Conservation (phyloP, 2,113 vertebrate genomes). For the Empidonax traillii region DNA sequence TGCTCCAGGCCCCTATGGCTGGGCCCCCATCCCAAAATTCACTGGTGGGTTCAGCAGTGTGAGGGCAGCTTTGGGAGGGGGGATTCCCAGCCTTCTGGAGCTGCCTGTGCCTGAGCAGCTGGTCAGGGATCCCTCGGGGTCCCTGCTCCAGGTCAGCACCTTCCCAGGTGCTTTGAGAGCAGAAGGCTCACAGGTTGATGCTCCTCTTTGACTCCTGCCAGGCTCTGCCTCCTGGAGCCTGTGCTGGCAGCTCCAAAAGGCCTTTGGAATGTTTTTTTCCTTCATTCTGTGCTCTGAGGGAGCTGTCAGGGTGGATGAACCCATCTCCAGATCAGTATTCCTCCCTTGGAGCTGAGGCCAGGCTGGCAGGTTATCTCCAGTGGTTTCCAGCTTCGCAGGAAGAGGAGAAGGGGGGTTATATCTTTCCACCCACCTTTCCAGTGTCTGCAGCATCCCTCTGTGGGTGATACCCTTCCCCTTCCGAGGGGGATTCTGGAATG, state of each 20-base stretch:
- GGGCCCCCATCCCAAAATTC: no score
- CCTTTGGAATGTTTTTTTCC: not conserved
- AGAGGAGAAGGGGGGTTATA: not conserved
- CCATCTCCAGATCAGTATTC: not conserved
- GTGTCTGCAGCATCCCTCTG: not conserved
- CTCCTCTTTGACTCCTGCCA: not conserved
- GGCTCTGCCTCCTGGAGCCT: not conserved
- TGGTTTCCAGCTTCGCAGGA: not conserved
- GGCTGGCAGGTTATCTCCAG: not conserved
- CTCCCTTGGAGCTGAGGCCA: not conserved
- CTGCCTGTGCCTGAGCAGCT: not conserved
- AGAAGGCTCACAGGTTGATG: not conserved
- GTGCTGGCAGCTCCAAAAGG: not conserved
- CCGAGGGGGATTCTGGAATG: not conserved
- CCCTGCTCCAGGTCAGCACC: not conserved
- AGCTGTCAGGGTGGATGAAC: not conserved
- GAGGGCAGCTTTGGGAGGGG: not conserved
- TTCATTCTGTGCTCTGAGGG: rapidly evolving
- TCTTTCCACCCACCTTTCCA: not conserved
- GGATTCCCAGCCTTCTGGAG: not conserved
- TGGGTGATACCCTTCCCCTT: not conserved
- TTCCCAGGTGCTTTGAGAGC: not conserved
- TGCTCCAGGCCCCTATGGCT: not conserved
- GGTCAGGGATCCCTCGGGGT: rapidly evolving
- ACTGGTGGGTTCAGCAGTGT: rapidly evolving